These are phyloP conservation scores for Watsonalla cultraria DNA, from an alignment of 2,888 invertebrate species.

Conservation along the genomic window DNA sequence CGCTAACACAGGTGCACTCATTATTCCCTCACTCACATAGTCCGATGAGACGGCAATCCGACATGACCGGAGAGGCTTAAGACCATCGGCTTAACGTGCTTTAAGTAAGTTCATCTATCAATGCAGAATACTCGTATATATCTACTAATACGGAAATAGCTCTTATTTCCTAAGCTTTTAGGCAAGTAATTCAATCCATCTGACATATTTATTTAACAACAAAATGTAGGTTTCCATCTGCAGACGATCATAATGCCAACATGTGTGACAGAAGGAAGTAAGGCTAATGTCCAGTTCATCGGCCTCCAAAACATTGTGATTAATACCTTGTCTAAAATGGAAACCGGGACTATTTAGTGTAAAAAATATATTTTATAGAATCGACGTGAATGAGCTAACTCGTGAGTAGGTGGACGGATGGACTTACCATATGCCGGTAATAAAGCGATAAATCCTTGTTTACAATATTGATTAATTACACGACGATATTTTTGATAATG, in stretches of 20 bases:
- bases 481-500: background rate
- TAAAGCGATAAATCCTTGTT: background rate
- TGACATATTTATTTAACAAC: too few species aligned
- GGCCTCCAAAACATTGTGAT: conserved; percentile 16
- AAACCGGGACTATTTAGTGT: conserved; percentile 12
- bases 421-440: background rate
- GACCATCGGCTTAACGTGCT: too few species aligned
- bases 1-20: too few species aligned
- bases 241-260: background rate
- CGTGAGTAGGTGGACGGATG: background rate
- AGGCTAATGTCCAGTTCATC: conserved; percentile 17
- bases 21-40: too few species aligned
- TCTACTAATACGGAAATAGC: too few species aligned
- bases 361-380: conserved; percentile 29
- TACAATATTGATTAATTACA: background rate
- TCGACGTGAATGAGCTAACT: background rate
- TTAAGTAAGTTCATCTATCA: too few species aligned
- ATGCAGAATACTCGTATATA: too few species aligned
- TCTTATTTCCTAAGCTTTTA: too few species aligned
- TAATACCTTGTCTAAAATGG: conserved; percentile 23
- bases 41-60: too few species aligned
- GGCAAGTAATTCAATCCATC: too few species aligned
- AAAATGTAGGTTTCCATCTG: too few species aligned
- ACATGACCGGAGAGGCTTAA: too few species aligned
- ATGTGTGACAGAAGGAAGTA: conserved; percentile 9